A percentile compares a stretch with the other conserved stretches of the same genome.
phyloP scores from a whole-genome alignment of 2,797 vertebrate genomes.

The Aselliscus stoliczkanus region DNA sequence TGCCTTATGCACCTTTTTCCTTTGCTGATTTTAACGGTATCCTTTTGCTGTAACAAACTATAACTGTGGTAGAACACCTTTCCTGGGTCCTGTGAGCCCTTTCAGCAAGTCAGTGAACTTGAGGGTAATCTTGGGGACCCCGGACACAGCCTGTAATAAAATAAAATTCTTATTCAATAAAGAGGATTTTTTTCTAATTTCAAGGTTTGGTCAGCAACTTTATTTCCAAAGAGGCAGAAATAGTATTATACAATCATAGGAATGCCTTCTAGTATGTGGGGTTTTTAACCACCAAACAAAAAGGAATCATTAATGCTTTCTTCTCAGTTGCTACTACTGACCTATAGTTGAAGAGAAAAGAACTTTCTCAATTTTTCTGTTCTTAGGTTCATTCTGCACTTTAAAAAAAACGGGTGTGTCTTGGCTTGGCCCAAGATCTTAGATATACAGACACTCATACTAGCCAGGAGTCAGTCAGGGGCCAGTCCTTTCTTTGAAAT shows the following conservation, averaged over 20 bases:
- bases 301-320: neutral
- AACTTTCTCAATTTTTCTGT: neutral
- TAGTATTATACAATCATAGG: neutral
- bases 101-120: neutral
- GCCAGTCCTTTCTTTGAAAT: neutral
- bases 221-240: slow-evolving; percentile 34
- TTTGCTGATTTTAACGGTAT: slow-evolving; percentile 14
- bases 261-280: neutral
- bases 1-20: neutral
- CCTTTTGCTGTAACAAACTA: slow-evolving; percentile 7
- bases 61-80: neutral
- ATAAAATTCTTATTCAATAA: slow-evolving; percentile 26
- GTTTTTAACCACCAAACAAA: neutral
- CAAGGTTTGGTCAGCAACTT: neutral
- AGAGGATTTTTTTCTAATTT: slow-evolving; percentile 28
- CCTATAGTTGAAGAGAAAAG: neutral
- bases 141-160: neutral
- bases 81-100: neutral
- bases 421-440: neutral
- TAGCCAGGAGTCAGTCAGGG: neutral
- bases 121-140: neutral
- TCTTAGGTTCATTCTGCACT: neutral
- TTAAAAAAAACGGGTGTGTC: neutral
- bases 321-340: neutral
- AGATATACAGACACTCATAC: neutral